These are phyloP conservation scores for Mergus octosetaceus DNA, from an alignment of 2,797 vertebrate species.

Conservation along the genomic window DNA sequence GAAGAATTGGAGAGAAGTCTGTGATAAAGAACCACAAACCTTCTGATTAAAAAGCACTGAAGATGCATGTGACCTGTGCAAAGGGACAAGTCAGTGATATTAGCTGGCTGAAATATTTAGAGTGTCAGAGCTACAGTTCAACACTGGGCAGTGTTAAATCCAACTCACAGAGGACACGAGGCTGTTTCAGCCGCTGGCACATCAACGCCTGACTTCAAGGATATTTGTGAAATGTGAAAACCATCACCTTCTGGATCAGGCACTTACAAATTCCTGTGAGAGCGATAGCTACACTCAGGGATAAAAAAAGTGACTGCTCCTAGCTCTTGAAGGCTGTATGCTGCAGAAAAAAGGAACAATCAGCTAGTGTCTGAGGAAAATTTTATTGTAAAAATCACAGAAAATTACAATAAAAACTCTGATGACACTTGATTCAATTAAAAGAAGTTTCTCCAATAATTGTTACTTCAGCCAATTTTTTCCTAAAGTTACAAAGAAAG, in stretches of 20 bases:
- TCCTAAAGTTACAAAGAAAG: neutral
- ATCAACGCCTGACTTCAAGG: neutral
- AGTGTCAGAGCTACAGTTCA: neutral
- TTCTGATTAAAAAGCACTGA: neutral
- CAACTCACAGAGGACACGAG: neutral
- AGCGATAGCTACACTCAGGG: neutral
- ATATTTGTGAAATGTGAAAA: neutral
- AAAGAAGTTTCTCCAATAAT: neutral
- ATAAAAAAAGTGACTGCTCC: neutral
- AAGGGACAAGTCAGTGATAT: neutral
- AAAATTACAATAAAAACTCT: neutral
- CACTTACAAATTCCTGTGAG: rapidly evolving
- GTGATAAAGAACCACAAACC: neutral
- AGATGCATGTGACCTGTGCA: neutral
- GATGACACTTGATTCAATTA: neutral
- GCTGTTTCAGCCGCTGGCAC: neutral
- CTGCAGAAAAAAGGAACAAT: neutral
- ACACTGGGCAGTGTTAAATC: neutral
- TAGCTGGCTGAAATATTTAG: neutral
- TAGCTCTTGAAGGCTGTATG: rapidly evolving
- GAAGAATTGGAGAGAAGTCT: neutral
- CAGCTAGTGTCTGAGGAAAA: neutral
- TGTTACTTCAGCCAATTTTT: neutral
- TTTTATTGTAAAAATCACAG: neutral
- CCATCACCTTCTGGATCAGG: neutral